Evolutionary conservation across 1,140 invertebrate species (phyloP).

Genomic region (Schlechtendalia chinensis): DNA sequence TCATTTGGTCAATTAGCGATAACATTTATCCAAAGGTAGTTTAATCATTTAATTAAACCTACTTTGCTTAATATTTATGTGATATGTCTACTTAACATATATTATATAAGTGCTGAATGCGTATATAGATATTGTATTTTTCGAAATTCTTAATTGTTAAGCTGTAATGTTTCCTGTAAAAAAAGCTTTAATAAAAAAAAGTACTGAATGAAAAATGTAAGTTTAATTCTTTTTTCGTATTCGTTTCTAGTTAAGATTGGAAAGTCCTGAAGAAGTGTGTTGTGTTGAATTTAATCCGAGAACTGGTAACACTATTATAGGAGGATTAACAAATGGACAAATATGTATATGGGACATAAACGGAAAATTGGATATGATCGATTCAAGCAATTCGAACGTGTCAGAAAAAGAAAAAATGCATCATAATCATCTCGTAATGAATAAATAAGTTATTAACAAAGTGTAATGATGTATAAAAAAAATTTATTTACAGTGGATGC

Average conservation of each 20-base stretch:
- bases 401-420: conserved; percentile 18
- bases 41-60: too few relatives aligned
- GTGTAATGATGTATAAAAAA: neutral
- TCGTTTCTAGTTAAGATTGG: neutral
- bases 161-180: too few relatives aligned
- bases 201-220: too few relatives aligned
- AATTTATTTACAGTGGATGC: neutral
- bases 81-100: too few relatives aligned
- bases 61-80: neutral
- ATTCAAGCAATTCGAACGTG: neutral
- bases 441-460: too few relatives aligned
- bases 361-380: conserved; percentile 16
- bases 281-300: conserved; percentile 30
- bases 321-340: conserved; percentile 30
- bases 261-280: conserved; percentile 28
- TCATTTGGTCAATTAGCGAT: conserved; percentile 32
- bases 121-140: too few relatives aligned
- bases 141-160: too few relatives aligned
- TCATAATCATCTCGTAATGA: conserved; percentile 10
- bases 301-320: conserved; percentile 10
- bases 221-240: too few relatives aligned
- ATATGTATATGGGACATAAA: conserved; percentile 38
- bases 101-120: too few relatives aligned
- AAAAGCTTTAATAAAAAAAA: too few relatives aligned
- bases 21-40: conserved; percentile 20